Evolutionary conservation across 2,888 invertebrate genomes (phyloP).

Genomic region (Rhabditophanes sp.): DNA sequence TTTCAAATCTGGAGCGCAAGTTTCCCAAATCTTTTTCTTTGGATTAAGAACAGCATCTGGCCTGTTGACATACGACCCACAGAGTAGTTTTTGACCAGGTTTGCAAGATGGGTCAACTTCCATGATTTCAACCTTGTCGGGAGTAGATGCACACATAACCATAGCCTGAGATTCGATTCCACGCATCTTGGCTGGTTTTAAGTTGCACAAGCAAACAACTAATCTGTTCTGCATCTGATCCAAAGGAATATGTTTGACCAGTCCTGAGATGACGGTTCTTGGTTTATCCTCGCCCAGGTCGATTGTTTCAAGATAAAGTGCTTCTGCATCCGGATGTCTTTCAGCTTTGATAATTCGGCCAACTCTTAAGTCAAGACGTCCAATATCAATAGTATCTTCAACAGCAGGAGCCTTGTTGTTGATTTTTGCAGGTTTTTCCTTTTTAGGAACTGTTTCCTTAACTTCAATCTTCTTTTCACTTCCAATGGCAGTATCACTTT

Average conservation of each 20-base stretch:
- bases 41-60: slow-evolving; percentile 39
- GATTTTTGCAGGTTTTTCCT: too few relatives aligned
- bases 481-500: too few relatives aligned
- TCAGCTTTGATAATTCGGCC: slow-evolving; percentile 41
- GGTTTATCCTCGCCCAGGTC: slow-evolving; percentile 49
- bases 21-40: slow-evolving; percentile 44
- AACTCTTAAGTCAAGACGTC: slow-evolving; percentile 32
- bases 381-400: slow-evolving; percentile 27
- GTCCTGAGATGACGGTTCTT: slow-evolving; percentile 58
- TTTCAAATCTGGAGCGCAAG: slow-evolving; percentile 31
- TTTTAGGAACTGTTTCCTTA: too few relatives aligned
- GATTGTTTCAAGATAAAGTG: slow-evolving; percentile 51
- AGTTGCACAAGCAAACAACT: slow-evolving; percentile 72
- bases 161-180: slow-evolving; percentile 72
- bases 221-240: slow-evolving; percentile 65
- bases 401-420: too few relatives aligned
- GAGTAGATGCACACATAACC: slow-evolving; percentile 70
- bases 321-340: slow-evolving; percentile 53
- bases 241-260: slow-evolving; percentile 69
- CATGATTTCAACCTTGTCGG: slow-evolving; percentile 59
- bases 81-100: slow-evolving; percentile 67
- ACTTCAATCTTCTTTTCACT: too few relatives aligned
- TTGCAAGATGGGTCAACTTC: slow-evolving; percentile 59
- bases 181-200: slow-evolving; percentile 83
- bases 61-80: slow-evolving; percentile 53